These are phyloP conservation scores for Tricholaema leucomelas DNA, from an alignment of 2,113 vertebrate species.

Conservation along the genomic window DNA sequence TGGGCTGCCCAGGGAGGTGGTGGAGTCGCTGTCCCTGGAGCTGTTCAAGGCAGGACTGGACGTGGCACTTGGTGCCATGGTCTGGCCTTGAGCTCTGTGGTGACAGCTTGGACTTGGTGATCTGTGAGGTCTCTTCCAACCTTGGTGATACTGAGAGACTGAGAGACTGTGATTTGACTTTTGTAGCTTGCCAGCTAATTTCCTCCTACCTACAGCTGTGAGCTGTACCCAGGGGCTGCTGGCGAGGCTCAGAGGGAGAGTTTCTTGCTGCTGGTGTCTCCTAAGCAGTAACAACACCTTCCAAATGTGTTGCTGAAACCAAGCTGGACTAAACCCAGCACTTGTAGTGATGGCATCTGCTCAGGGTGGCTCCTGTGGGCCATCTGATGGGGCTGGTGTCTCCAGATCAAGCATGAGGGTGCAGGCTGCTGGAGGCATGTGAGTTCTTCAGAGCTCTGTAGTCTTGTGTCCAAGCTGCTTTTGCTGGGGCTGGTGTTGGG, in stretches of 20 bases:
- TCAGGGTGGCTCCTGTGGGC: background rate
- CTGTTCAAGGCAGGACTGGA: too few species aligned
- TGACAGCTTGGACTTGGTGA: too few species aligned
- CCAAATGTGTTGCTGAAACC: background rate
- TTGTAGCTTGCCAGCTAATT: background rate
- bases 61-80: too few species aligned
- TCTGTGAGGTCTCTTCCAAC: too few species aligned
- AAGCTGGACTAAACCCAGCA: background rate
- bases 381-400: background rate
- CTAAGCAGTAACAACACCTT: accelerated
- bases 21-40: too few species aligned
- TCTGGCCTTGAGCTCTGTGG: too few species aligned
- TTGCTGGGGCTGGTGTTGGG: background rate
- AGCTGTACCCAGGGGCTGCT: background rate
- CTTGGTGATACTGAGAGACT: too few species aligned
- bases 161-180: too few species aligned
- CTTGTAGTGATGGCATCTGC: background rate
- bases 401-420: accelerated
- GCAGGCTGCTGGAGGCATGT: accelerated
- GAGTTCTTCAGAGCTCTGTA: background rate
- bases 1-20: too few species aligned
- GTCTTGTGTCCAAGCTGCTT: background rate
- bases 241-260: background rate
- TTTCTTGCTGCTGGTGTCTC: background rate
- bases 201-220: background rate